Evolutionary conservation across 2,888 invertebrate genomes (phyloP).

Genomic region (Cantharis rustica): DNA sequence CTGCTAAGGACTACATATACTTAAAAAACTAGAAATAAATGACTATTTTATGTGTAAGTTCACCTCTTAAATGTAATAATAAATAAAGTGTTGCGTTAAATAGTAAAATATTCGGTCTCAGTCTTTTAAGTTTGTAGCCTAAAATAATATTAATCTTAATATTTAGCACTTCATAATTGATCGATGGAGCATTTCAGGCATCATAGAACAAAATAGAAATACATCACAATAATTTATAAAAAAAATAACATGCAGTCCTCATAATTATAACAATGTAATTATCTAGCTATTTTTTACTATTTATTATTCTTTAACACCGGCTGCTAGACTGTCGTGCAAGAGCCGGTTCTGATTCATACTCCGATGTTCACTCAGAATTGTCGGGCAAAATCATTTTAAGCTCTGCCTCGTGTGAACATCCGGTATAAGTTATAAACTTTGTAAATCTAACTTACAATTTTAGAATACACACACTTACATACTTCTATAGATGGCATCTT

Average conservation of each 20-base stretch:
- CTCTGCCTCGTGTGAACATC: neutral
- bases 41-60: neutral
- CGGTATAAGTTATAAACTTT: neutral
- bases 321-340: neutral
- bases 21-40: neutral
- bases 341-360: neutral
- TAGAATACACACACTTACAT: neutral
- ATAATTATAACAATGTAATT: neutral
- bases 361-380: neutral
- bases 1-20: neutral
- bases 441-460: neutral
- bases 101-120: neutral
- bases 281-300: neutral
- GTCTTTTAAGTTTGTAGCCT: neutral
- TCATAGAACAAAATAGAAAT: neutral
- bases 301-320: neutral
- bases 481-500: neutral
- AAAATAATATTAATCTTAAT: neutral
- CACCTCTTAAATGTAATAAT: neutral
- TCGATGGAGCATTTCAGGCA: neutral
- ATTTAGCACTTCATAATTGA: neutral
- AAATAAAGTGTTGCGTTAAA: neutral
- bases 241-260: neutral
- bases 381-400: neutral
- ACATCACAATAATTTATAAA: neutral